A percentile compares a stretch with the other conserved stretches of the same genome.
Evolutionary conservation across 1,140 invertebrate species (phyloP).

Genomic region (Dreissena rostriformis): DNA sequence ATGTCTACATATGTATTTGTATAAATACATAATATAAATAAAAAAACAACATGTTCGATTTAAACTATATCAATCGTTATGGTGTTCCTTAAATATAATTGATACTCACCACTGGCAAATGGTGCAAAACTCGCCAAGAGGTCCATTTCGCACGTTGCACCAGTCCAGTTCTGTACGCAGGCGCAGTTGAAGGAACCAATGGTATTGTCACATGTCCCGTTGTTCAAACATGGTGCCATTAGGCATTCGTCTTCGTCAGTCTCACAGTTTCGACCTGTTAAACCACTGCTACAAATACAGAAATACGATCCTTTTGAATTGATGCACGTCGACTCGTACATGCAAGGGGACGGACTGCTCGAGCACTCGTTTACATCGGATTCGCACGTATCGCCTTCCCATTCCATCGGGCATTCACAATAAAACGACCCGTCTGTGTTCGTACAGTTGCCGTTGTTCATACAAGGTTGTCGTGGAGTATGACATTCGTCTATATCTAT

Average conservation of each 20-base stretch:
- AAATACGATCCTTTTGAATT: not conserved
- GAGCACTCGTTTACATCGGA: slow-evolving; percentile 30
- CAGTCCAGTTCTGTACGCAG: not conserved
- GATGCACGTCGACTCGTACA: not conserved
- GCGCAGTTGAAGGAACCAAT: not conserved
- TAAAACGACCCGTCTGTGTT: slow-evolving; percentile 17
- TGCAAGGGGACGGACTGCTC: not conserved
- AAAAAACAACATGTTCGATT: no score
- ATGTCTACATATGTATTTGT: no score
- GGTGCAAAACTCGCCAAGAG: no score
- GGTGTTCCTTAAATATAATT: no score
- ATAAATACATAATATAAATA: no score
- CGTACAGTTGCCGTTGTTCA: slow-evolving; percentile 37
- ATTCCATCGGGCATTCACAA: slow-evolving; percentile 43
- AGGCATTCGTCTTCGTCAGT: slow-evolving; percentile 23
- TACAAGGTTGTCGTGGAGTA: not conserved
- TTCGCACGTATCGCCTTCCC: slow-evolving; percentile 36
- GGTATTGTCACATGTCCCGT: slow-evolving; percentile 3
- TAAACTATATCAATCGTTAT: no score
- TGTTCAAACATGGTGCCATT: slow-evolving; percentile 2
- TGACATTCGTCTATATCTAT: slow-evolving; percentile 54
- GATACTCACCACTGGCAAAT: no score
- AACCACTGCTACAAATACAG: not conserved
- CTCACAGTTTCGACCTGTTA: slow-evolving; percentile 1
- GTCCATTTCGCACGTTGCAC: not conserved